Evolutionary conservation across 2,797 vertebrate species (phyloP).

Genomic region (Microtus californicus): DNA sequence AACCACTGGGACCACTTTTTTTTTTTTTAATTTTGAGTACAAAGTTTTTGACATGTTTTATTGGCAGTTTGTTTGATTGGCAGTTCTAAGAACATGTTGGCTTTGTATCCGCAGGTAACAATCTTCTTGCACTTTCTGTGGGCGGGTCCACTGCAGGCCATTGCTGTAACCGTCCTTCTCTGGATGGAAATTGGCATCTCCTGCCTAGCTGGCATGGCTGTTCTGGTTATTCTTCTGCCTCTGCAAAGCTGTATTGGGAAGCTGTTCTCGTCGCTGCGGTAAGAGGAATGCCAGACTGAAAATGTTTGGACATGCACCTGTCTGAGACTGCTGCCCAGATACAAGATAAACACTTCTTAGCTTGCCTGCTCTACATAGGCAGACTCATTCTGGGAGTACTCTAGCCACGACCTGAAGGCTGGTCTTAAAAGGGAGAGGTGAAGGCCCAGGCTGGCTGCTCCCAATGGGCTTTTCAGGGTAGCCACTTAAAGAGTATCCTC

Average conservation of each 20-base stretch:
- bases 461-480: rapidly evolving
- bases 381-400: background rate
- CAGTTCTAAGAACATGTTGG: constrained; percentile 37
- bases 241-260: constrained; percentile 93
- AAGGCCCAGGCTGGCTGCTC: background rate
- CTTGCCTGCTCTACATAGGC: background rate
- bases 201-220: constrained; percentile 94
- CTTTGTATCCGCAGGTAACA: constrained; percentile 90
- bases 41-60: background rate
- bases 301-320: background rate
- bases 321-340: background rate
- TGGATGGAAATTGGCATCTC: constrained; percentile 96
- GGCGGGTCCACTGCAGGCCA: constrained; percentile 94
- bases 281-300: constrained; percentile 61
- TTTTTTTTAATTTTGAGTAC: background rate
- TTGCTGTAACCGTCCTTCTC: constrained; percentile 92
- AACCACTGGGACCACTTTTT: background rate
- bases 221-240: constrained; percentile 94
- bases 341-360: background rate
- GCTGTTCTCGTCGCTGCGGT: constrained; percentile 95
- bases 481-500: background rate
- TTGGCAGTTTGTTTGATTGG: background rate
- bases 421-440: background rate
- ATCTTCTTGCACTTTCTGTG: constrained; percentile 97
- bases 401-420: background rate